Base-by-base conservation (phyloP, 1,140 invertebrate genomes). In the Drosophila sp. region DNA sequence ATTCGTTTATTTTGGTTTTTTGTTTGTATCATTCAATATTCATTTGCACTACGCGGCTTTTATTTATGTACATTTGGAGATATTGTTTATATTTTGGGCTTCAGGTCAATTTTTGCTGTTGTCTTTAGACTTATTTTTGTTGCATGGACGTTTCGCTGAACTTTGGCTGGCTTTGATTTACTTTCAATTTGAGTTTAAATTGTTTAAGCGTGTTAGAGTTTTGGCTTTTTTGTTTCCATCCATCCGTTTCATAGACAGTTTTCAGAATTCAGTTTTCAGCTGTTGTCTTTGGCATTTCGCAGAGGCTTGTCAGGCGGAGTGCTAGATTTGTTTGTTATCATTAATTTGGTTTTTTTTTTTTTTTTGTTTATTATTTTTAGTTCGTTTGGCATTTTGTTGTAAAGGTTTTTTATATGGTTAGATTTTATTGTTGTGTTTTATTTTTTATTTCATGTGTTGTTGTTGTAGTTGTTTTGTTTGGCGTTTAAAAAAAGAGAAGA, bases 401-500 rank as follows among this genome's bases (percentile, higher is more conserved):
- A 56, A 71, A 38, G 8, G 35, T 38, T 10, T 62, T 73, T 67
- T 60, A 38, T 38, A 3, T 65, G 57, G 27, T 41, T 50, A 27
- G 7, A 30, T 41, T 66, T 66, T 72, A 23, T 44, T 72, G 70
- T 17, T 66, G 8, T 38, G 10, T 38, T 50, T 10, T 27, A 44
- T 44, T 44, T 17, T 50, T 27, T 50, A 6, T 47, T 23, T 47
- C 17, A 7, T 25, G 17, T 47, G 8, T 67, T 60, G 63, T 61
- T 62, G 62, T 5, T 54, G 56, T 17, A 17, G 17, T 17, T 17
- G 17, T 17, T 17, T 68, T 68, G 35, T 3, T 63, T 66, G 62
- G 50, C 55, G 73, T 62, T 64, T 55, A 67, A 62, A 72, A 83
- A 83, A 80, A 86, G 84, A 74, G 84, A 89, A 77, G 72, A 79